Evolutionary conservation across 2,113 vertebrate genomes (phyloP), one percentile per base, ranked within the genome.

Genomic region (Gymnarchus niloticus): DNA sequence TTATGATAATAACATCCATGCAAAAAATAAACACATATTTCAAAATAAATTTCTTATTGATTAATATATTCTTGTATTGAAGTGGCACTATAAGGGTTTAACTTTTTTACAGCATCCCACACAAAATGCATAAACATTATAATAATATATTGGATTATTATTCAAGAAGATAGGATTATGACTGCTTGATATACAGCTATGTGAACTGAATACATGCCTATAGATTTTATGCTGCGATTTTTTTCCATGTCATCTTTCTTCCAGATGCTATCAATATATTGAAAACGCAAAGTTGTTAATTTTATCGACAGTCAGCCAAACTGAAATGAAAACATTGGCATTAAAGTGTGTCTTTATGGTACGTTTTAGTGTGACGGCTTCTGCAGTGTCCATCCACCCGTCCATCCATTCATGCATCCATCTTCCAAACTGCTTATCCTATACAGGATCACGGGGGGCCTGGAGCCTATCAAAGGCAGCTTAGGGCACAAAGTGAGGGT

Each of bases 1-100:
- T 92, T 88, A 89, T 87, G 73, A 28, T 87, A 90, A 88, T 91
- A 41, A 88, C 85, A 80, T 90, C 81, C 52, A 83, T 51, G 86
- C 81, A 87, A 83, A 69, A 88, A 88, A 88, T 84, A 88, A 87
- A 86, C 85, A 87, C 86, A 73, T 59, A 86, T 90, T 88, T 78
- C 69, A 87, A 65, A 87, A 91, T 86, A 84, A n/a, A 80, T 19
- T 77, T 85, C n/a, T 48, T 73, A 19, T 41, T 83, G 83, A 81
- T 59, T 23, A 73, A 88, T 61, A 69, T 83, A 87, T 77, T 59
- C 21, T 83, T 78, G 21, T 78, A 46, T 21, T 23, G 21, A 21
- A 41, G 76, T 48, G 7, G 1, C 33, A n/a, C 44, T 10, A 6
- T 48, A n/a, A 78, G 44, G 46, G 8, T 1, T 25, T 7, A 54